These are phyloP conservation scores for Iguana delicatissima DNA, from an alignment of 2,797 vertebrate genomes.

Conservation along the genomic window DNA sequence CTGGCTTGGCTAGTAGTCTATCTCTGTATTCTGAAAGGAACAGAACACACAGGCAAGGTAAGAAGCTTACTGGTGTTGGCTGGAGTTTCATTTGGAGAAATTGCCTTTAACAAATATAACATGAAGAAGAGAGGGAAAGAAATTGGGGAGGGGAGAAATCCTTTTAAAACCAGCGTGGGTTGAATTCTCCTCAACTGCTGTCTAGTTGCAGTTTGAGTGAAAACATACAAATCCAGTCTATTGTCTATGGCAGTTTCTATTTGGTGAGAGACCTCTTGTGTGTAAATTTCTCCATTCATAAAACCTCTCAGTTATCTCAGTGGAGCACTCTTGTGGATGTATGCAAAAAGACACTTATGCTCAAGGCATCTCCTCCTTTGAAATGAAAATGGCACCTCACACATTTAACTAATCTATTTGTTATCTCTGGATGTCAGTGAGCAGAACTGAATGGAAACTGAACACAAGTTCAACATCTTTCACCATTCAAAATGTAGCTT, in stretches of 20 bases:
- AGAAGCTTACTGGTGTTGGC: neutral
- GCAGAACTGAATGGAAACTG: neutral
- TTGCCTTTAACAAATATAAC: neutral
- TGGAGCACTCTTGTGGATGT: neutral
- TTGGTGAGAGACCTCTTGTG: neutral
- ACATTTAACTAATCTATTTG: neutral
- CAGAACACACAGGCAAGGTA: constrained; percentile 93
- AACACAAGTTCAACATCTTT: neutral
- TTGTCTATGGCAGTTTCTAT: neutral
- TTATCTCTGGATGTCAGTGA: neutral
- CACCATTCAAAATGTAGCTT: neutral
- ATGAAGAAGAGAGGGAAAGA: neutral
- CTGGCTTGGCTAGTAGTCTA: constrained; percentile 92
- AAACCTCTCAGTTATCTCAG: neutral
- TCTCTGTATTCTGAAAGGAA: constrained; percentile 88
- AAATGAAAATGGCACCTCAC: neutral
- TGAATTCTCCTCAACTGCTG: neutral
- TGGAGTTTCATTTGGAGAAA: neutral
- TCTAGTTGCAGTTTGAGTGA: neutral
- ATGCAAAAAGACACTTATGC: no score
- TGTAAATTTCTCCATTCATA: neutral
- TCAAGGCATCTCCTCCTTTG: neutral
- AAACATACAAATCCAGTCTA: neutral
- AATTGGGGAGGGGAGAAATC: neutral
- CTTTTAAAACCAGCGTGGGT: constrained; percentile 2